Evolutionary conservation across 2,888 invertebrate genomes (phyloP), one percentile per base, ranked within the genome.

Genomic region (Branchellion lobata): DNA sequence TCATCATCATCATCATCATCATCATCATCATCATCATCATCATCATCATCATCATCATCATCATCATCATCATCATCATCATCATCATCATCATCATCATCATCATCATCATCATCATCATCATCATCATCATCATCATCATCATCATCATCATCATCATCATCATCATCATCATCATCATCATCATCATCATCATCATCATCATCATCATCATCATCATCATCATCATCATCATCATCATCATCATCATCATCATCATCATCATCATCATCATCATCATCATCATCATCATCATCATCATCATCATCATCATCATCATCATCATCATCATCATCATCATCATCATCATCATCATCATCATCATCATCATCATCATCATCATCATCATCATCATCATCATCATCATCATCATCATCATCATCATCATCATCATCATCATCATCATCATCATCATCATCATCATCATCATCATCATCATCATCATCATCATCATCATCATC

Each of bases 1-100:
- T 68, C 69, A 68, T 68, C 69, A 68, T 68, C 69, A 68, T 68
- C 69, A 68, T 68, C 69, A 68, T 68, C 69, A 68, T 68, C 69
- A 68, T 68, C 69, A 68, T 68, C 69, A 68, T 68, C 69, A 68
- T 68, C 27, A 68, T 68, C 27, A 68, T 68, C 69, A 68, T 68
- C 69, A 68, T 68, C 69, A 68, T 68, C 27, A 68, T 68, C 14
- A 73, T 73, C 33, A 24, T 73, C 27, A 24, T 33, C 14, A 73
- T 24, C 27, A 36, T 36, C 33, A 34, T 73, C 14, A 73, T 73
- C 14, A 36, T 36, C 40, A 2, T 36, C 40, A 68, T 68, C 24
- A 68, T 24, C 24, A 51, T 51, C 51, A 51, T 51, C 51, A 51
- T 51, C 21, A 51, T 51, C 51, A 51, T 51, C 21, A 51, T 21